Evolutionary conservation across 2,113 vertebrate species (phyloP).

Genomic region (Syngnathoides biaculeatus): DNA sequence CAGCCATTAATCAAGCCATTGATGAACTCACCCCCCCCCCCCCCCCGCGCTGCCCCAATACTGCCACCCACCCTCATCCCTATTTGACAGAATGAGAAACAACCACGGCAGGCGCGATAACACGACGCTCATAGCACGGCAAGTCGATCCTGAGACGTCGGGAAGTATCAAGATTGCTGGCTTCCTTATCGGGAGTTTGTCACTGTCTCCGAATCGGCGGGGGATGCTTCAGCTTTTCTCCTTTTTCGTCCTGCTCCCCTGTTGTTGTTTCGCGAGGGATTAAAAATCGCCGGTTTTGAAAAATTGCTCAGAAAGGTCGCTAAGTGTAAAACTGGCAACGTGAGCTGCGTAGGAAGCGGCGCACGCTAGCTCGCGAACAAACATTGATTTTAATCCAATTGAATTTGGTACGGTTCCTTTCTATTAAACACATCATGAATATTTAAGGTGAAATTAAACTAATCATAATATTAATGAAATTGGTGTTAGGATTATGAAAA

Average conservation of each 20-base stretch:
- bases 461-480: too few relatives aligned
- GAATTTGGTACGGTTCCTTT: too few relatives aligned
- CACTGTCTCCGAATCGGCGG: slow-evolving; percentile 73
- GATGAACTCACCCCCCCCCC: slow-evolving; percentile 44
- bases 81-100: slow-evolving; percentile 79
- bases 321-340: neutral
- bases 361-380: too few relatives aligned
- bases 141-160: slow-evolving; percentile 73
- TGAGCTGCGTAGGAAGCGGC: too few relatives aligned
- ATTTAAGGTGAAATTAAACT: too few relatives aligned
- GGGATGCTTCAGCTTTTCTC: too few relatives aligned
- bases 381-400: too few relatives aligned
- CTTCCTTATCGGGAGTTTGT: slow-evolving; percentile 78
- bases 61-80: slow-evolving; percentile 49
- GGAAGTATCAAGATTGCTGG: slow-evolving; percentile 75
- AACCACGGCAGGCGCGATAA: slow-evolving; percentile 74
- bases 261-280: neutral
- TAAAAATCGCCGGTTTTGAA: neutral
- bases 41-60: neutral
- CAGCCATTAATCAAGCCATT: slow-evolving; percentile 63
- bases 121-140: slow-evolving; percentile 71
- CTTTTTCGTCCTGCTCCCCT: neutral
- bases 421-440: too few relatives aligned
- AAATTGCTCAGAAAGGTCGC: neutral
- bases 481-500: too few relatives aligned